Evolutionary conservation across 1,140 invertebrate genomes (phyloP).

Genomic region (Popillia japonica): DNA sequence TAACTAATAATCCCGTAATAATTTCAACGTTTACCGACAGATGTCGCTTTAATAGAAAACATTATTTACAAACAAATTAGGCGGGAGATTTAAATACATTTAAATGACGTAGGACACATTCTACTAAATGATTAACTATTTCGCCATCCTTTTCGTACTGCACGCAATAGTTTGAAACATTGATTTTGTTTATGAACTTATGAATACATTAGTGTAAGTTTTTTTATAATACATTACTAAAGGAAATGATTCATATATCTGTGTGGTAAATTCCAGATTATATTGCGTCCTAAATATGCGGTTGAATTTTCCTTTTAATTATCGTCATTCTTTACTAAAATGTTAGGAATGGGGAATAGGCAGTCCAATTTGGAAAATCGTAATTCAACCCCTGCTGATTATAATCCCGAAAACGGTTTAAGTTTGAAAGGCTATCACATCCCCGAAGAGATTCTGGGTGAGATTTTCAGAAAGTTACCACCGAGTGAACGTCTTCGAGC

Average conservation of each 20-base stretch:
- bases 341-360: not conserved
- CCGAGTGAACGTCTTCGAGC: conserved; percentile 48
- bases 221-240: too few species aligned
- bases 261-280: too few species aligned
- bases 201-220: too few species aligned
- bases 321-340: not conserved
- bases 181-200: too few species aligned
- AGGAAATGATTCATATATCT: too few species aligned
- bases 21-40: too few species aligned
- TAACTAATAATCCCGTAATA: too few species aligned
- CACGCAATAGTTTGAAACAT: too few species aligned
- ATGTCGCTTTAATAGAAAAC: too few species aligned
- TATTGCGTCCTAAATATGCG: too few species aligned
- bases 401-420: conserved; percentile 53
- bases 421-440: conserved; percentile 49
- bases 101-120: not conserved
- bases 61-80: too few species aligned
- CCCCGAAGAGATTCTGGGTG: conserved; percentile 55
- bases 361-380: not conserved
- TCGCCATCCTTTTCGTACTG: too few species aligned
- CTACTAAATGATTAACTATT: not conserved
- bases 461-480: conserved; percentile 52
- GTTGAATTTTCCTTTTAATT: not conserved
- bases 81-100: not conserved
- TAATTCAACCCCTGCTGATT: not conserved